These are phyloP conservation scores for Eurosta solidaginis DNA, from an alignment of 1,140 invertebrate genomes.

Conservation along the genomic window DNA sequence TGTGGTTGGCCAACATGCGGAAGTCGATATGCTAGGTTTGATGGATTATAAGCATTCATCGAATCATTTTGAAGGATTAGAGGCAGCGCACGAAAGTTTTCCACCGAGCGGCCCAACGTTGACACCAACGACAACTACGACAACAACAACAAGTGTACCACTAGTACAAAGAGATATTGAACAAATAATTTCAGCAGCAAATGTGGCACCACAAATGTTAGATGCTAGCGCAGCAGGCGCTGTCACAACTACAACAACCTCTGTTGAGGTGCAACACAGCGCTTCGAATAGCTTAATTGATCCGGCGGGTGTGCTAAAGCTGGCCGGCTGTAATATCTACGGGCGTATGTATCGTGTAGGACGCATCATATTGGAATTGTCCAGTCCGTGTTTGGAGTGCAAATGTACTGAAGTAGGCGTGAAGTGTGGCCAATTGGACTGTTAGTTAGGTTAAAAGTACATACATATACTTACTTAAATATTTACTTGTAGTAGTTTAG, in stretches of 20 bases:
- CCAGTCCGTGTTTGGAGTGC: conserved; percentile 80
- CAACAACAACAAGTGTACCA: not conserved
- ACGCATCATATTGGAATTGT: conserved; percentile 81
- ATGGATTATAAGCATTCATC: conserved; percentile 41
- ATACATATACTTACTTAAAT: too few species aligned
- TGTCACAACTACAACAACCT: not conserved
- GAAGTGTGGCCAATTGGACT: conserved; percentile 76
- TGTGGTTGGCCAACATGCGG: not conserved
- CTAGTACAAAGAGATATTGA: not conserved
- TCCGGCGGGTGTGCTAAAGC: conserved; percentile 67
- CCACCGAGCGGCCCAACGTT: not conserved
- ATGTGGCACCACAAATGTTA: not conserved
- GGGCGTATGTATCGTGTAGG: conserved; percentile 87
- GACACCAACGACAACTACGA: not conserved
- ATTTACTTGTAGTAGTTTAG: not conserved
- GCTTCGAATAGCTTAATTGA: conserved; percentile 43
- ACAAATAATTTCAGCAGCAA: not conserved
- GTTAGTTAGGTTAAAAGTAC: conserved; percentile 59
- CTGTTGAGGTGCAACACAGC: not conserved
- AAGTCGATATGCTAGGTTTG: conserved; percentile 30
- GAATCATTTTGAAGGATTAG: conserved; percentile 47
- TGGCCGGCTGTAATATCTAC: conserved; percentile 90
- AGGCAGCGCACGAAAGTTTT: conserved; percentile 29
- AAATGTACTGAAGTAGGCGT: conserved; percentile 86
- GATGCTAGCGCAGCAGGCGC: not conserved